Evolutionary conservation across 2,797 vertebrate species (phyloP).

Genomic region (Liparis tanakae): DNA sequence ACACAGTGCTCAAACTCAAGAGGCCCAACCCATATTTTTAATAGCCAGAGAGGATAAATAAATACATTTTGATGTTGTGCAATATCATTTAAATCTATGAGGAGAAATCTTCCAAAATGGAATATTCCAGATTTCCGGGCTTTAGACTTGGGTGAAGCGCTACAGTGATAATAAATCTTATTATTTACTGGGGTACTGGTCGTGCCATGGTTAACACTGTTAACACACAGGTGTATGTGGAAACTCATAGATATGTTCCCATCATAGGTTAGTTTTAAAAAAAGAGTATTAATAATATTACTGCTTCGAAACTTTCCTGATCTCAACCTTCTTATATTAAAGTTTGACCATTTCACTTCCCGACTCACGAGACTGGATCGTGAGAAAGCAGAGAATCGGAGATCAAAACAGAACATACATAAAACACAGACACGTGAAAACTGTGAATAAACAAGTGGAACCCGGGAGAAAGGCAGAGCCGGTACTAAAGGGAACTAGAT

Average conservation of each 20-base stretch:
- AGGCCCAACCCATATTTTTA: background rate
- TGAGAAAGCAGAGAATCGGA: slow-evolving; percentile 28
- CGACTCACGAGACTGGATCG: background rate
- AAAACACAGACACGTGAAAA: slow-evolving; percentile 35
- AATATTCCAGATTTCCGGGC: slow-evolving; percentile 28
- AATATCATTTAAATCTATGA: background rate
- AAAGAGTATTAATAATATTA: background rate
- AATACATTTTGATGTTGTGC: background rate
- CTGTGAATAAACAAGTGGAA: slow-evolving; percentile 35
- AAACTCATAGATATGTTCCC: slow-evolving; percentile 17
- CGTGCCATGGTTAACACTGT: slow-evolving; percentile 32
- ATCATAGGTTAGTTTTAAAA: slow-evolving; percentile 4
- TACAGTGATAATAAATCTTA: slow-evolving; percentile 14
- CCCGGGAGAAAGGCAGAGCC: slow-evolving; percentile 14
- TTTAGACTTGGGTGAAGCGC: slow-evolving; percentile 2
- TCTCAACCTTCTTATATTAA: background rate
- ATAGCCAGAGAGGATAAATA: background rate
- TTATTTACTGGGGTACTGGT: slow-evolving; percentile 59
- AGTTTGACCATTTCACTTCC: slow-evolving; percentile 25
- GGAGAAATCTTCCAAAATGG: slow-evolving; percentile 15
- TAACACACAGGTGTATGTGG: slow-evolving; percentile 13
- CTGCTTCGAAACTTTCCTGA: background rate
- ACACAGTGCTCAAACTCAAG: background rate
- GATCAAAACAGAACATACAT: slow-evolving; percentile 53
- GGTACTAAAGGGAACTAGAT: background rate